Evolutionary conservation across 2,113 vertebrate species (phyloP), one percentile per base, ranked within the genome.

Genomic region (Platysternon megacephalum): DNA sequence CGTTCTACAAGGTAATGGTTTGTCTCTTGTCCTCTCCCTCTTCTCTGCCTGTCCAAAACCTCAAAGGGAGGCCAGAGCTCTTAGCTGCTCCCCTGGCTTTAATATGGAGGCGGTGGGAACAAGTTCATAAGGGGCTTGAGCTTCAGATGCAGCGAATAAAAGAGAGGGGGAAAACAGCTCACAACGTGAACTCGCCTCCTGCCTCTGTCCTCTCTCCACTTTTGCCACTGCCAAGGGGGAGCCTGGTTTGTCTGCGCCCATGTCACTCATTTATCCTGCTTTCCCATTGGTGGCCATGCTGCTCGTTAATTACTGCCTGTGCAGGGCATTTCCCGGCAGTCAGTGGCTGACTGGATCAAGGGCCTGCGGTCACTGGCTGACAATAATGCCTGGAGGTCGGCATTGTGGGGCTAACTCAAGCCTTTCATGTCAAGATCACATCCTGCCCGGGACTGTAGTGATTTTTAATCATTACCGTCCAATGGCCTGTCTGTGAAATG

Each of bases 1-100:
- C 98, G 0, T 99, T 99, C 94, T 99, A 99, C 95, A 97, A 99
- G 99, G 99, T 99, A 93, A 97, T 86, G 19, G 35, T 1, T 1
- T 90, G 49, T 86, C 32, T 76, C 26, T 21, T 55, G 65, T 53
- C 55, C n/a, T 29, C 44, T 39, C 9, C 76, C 3, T 10, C 22
- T 94, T 56, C 29, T 19, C 44, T 94, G 53, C 86, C 0, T 4
- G 53, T 85, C 52, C 74, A 85, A 35, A 65, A 8, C 29, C n/a
- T 39, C n/a, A 21, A 72, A 19, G 19, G n/a, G n/a, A 21, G 44
- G 24, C 82, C 13, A 5, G 79, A 79, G 19, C 6, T 87, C 76
- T 44, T 0, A 0, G 7, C 84, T 89, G 68, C 3, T 83, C 94
- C 32, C 14, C 6, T 48, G n/a, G 0, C 65, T 72, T 68, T 35